phyloP scores from a whole-genome alignment of 2,113 vertebrate genomes.

The Engystomops pustulosus region DNA sequence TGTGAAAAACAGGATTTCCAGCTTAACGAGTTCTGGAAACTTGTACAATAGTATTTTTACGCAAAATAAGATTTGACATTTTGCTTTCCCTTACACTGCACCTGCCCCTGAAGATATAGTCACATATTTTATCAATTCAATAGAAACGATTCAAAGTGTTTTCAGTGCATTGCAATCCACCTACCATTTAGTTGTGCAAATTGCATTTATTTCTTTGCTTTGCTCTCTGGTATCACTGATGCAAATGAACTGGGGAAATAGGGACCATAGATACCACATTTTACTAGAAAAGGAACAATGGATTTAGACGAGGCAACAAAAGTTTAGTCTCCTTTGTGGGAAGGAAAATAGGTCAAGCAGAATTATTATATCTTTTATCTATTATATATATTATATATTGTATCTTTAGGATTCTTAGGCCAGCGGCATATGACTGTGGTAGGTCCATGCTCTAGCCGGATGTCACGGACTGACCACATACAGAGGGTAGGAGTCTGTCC shows the following conservation, averaged over 20 bases:
- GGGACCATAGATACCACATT: not conserved
- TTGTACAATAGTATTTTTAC: constrained; percentile 18
- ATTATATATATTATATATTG: too few species aligned
- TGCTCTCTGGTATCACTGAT: not conserved
- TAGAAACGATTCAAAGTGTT: not conserved
- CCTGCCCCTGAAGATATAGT: not conserved
- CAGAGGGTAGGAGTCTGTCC: too few species aligned
- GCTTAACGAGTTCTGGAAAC: constrained; percentile 42
- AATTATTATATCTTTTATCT: too few species aligned
- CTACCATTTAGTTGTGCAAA: not conserved
- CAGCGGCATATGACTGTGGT: too few species aligned
- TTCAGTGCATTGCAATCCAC: not conserved
- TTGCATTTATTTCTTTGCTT: not conserved
- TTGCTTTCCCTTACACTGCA: not conserved
- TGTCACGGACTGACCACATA: too few species aligned
- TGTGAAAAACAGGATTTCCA: constrained; percentile 47
- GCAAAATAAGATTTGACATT: constrained; percentile 31
- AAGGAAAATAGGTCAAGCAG: not conserved
- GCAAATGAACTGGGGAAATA: constrained; percentile 2
- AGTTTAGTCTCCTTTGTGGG: not conserved
- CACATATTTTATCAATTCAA: not conserved
- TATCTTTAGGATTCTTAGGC: too few species aligned
- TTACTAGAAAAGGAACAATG: not conserved
- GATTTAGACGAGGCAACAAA: not conserved
- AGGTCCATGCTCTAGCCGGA: too few species aligned